Base-by-base conservation (phyloP, 2,888 invertebrate genomes). In the Gibbula magus region DNA sequence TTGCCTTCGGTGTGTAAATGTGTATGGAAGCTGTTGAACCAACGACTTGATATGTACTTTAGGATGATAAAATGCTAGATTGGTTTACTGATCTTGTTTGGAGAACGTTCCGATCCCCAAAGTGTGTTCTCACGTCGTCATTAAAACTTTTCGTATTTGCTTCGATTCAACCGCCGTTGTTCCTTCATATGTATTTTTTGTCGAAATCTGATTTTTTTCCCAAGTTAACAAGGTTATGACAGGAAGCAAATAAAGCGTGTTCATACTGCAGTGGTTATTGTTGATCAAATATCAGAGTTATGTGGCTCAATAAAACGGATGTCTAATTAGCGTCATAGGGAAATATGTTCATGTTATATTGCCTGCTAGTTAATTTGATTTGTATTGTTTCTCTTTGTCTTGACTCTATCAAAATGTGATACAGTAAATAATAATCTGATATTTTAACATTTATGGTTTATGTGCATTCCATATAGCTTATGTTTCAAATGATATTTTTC, bases 11-110 rank as follows among this genome's bases (percentile, higher is more conserved):
- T 29, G 61, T 61, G 25, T 61, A 22, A 61, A 25, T 61, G 61
- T 61, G 61, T 61, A 61, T 25, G 22, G 61, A 8, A 29, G 25
- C 61, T 61, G 61, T 25, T 61, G 13, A 29, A 25, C 29, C 25
- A 61, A 61, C 61, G 29, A 18, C 61, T 61, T 29, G 25, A 29
- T 61, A 61, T 61, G 61, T 61, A 61, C 61, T 29, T 29, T 25
- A 25, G 61, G 61, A 25, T 22, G 22, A 61, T 61, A 61, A 56
- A 61, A 61, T 29, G 61, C 29, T 61, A 61, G 61, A 61, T 61
- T 61, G 29, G 61, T 61, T 61, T 61, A 61, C 61, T 29, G 61
- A 61, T 25, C 29, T 61, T 61, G 22, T 61, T 61, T 61, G 61
- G 61, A 61, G 61, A 25, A 61, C 29, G 61, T 61, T 29, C 25